Evolutionary conservation across 1,140 invertebrate species (phyloP).

Genomic region (Oncopodura yosiiana): DNA sequence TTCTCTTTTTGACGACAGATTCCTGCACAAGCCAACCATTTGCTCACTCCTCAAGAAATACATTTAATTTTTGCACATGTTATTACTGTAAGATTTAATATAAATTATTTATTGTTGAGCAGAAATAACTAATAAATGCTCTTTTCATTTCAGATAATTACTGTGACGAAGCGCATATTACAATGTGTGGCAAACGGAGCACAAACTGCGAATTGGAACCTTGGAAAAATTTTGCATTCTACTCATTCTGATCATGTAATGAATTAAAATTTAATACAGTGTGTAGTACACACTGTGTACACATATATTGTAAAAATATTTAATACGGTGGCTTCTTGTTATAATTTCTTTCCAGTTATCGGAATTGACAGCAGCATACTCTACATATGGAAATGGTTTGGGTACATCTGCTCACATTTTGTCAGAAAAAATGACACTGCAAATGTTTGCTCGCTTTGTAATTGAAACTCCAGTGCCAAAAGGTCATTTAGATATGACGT

Average conservation of each 20-base stretch:
- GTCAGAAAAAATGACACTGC: constrained; percentile 31
- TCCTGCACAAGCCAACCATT: constrained; percentile 30
- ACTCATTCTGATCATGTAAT: constrained; percentile 34
- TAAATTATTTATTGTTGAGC: neutral
- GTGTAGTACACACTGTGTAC: neutral
- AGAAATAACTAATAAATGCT: neutral
- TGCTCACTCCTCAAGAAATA: constrained; percentile 30
- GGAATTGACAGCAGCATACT: constrained; percentile 24
- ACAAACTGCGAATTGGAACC: constrained; percentile 6
- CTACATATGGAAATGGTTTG: constrained; percentile 19
- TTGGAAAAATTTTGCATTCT: constrained; percentile 20
- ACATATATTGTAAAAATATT: neutral
- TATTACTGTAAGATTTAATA: constrained; percentile 23
- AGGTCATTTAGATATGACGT: constrained; percentile 34
- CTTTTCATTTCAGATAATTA: constrained; percentile 26
- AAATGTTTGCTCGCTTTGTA: constrained; percentile 31
- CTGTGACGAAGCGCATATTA: constrained; percentile 32
- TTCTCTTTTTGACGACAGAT: too few relatives aligned
- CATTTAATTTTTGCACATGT: constrained; percentile 33
- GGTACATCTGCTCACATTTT: constrained; percentile 26
- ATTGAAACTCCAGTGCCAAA: constrained; percentile 34
- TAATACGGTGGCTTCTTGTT: neutral
- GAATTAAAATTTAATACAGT: neutral
- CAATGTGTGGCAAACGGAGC: constrained; percentile 30
- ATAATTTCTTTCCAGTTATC: constrained; percentile 13